Evolutionary conservation across 64 coral and sea anemone species (phyloP).

Genomic region (Anthopleura sola): DNA sequence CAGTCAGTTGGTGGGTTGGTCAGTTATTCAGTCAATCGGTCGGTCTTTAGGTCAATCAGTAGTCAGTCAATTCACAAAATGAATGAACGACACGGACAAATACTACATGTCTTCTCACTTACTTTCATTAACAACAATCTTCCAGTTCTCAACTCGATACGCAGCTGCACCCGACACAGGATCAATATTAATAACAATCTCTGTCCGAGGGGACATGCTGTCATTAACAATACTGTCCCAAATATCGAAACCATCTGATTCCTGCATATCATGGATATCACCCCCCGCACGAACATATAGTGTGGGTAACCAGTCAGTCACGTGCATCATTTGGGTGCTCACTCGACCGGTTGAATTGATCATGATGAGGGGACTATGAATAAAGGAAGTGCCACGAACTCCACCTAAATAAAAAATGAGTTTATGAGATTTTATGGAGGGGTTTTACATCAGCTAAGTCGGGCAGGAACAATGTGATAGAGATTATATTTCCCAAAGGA

Average conservation of each 20-base stretch:
- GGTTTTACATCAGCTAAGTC: too few relatives aligned
- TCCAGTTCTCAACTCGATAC: conserved; percentile 44
- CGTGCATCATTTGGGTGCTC: conserved; percentile 84
- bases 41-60: too few relatives aligned
- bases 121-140: conserved; percentile 44
- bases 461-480: too few relatives aligned
- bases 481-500: too few relatives aligned
- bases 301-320: conserved; percentile 93
- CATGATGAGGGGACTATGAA: conserved; percentile 89
- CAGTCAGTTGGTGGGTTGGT: too few relatives aligned
- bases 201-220: conserved; percentile 18
- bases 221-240: conserved; percentile 22
- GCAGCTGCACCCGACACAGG: conserved; percentile 23
- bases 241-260: conserved; percentile 74
- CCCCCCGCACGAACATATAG: conserved; percentile 80
- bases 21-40: too few relatives aligned
- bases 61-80: neutral
- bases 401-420: conserved; percentile 71
- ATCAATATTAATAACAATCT: conserved; percentile 56
- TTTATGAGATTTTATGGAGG: too few relatives aligned
- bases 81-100: neutral
- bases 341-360: conserved; percentile 69
- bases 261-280: conserved; percentile 53
- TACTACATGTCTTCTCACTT: too few relatives aligned
- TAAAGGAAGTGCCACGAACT: conserved; percentile 76